Percentiles rank a stretch among this genome's conserved stretches.
phyloP scores from a whole-genome alignment of 2,113 vertebrate species.

The Seriola aureovittata region DNA sequence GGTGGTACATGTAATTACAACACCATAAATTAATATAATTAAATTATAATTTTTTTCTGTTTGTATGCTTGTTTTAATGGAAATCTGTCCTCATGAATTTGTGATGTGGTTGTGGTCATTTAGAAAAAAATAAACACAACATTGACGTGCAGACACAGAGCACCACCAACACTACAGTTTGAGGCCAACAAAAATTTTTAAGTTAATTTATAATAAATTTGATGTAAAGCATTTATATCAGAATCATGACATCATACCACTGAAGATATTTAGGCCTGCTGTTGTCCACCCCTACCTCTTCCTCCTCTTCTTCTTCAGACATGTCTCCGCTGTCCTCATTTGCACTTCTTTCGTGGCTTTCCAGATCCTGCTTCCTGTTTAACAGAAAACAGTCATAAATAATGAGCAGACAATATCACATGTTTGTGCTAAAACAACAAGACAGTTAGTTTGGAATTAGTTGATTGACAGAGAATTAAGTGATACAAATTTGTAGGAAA shows the following conservation, averaged over 20 bases:
- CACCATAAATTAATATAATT: too few species aligned
- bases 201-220: neutral
- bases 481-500: neutral
- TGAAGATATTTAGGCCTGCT: slow-evolving; percentile 18
- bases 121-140: too few species aligned
- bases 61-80: too few species aligned
- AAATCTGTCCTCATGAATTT: too few species aligned
- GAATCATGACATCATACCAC: slow-evolving; percentile 47
- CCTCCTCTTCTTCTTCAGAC: slow-evolving; percentile 90
- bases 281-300: slow-evolving; percentile 70
- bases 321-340: slow-evolving; percentile 97
- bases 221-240: neutral
- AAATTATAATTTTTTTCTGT: too few species aligned
- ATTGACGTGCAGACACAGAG: neutral
- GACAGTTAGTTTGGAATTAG: neutral
- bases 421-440: neutral
- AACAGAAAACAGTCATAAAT: neutral
- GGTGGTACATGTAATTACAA: too few species aligned
- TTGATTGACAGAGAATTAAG: neutral
- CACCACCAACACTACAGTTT: neutral
- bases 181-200: neutral
- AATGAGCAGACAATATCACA: neutral
- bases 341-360: slow-evolving; percentile 90
- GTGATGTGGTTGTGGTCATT: too few species aligned
- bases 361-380: slow-evolving; percentile 90